A percentile compares a stretch with the other conserved stretches of the same genome.
Conservation (phyloP, 2,113 vertebrate genomes). For the Abramis brama region DNA sequence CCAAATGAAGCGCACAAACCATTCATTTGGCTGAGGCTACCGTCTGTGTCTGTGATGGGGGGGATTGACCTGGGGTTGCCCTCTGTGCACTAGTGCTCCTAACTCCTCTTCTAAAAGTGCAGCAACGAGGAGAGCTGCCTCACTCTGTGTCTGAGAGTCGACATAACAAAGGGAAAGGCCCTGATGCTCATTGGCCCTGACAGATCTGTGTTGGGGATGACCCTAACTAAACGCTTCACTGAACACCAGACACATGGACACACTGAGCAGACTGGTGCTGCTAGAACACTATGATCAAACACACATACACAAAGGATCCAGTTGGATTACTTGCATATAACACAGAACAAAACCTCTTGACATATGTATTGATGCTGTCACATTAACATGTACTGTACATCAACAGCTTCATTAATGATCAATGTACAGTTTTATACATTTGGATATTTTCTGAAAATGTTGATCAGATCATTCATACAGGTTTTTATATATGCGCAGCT, state of each 20-base stretch:
- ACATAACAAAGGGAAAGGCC: slow-evolving; percentile 55
- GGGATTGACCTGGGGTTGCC: slow-evolving; percentile 58
- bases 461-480: not conserved
- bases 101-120: slow-evolving; percentile 62
- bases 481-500: not conserved
- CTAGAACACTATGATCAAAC: slow-evolving; percentile 57
- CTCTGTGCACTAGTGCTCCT: slow-evolving; percentile 61
- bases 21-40: slow-evolving; percentile 57
- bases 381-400: not conserved
- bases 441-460: not conserved
- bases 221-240: slow-evolving; percentile 70
- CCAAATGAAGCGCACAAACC: slow-evolving; percentile 47
- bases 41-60: slow-evolving; percentile 57
- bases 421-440: not conserved
- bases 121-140: slow-evolving; percentile 59
- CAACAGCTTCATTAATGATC: slow-evolving; percentile 9
- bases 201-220: slow-evolving; percentile 74
- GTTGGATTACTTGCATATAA: slow-evolving; percentile 40
- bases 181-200: slow-evolving; percentile 74
- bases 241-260: slow-evolving; percentile 61
- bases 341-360: slow-evolving; percentile 14
- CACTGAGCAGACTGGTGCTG: slow-evolving; percentile 60
- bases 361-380: slow-evolving; percentile 22
- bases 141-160: slow-evolving; percentile 36
- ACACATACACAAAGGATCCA: slow-evolving; percentile 51